Percentiles rank a stretch among this genome's conserved stretches.
Evolutionary conservation across 2,888 invertebrate genomes (phyloP).

Genomic region (Nomada hirtipes): DNA sequence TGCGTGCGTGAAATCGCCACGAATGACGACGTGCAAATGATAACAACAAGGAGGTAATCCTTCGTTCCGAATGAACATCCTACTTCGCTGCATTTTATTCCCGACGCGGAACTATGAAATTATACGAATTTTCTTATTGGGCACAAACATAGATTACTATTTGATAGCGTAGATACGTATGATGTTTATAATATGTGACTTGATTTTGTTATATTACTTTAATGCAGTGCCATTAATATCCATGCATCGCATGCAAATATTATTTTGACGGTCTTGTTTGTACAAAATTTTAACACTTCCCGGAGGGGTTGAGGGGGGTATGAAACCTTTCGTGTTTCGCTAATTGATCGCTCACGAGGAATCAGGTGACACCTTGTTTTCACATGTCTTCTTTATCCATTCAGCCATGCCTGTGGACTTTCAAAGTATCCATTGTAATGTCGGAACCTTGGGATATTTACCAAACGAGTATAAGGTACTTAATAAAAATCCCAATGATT

Average conservation of each 20-base stretch:
- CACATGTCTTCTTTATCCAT: neutral
- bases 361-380: neutral
- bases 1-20: conserved; percentile 52
- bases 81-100: neutral
- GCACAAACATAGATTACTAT: conserved; percentile 17
- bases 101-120: neutral
- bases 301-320: neutral
- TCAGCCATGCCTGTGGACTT: neutral
- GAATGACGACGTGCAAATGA: conserved; percentile 51
- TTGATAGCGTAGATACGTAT: neutral
- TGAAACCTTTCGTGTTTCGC: neutral
- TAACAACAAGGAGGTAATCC: conserved; percentile 44
- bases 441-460: neutral
- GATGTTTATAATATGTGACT: too few species aligned
- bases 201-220: conserved; percentile 16
- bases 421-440: neutral
- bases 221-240: conserved; percentile 30
- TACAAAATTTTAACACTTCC: neutral
- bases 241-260: conserved; percentile 23
- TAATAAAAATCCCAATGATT: neutral
- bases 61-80: conserved; percentile 16
- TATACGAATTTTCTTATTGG: neutral
- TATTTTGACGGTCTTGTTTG: conserved; percentile 17
- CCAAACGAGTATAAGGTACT: neutral
- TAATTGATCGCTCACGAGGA: conserved; percentile 7